A percentile compares a stretch with the other conserved stretches of the same genome.
These are phyloP conservation scores for Leptopilina clavipes DNA, from an alignment of 1,140 invertebrate genomes.

Conservation along the genomic window DNA sequence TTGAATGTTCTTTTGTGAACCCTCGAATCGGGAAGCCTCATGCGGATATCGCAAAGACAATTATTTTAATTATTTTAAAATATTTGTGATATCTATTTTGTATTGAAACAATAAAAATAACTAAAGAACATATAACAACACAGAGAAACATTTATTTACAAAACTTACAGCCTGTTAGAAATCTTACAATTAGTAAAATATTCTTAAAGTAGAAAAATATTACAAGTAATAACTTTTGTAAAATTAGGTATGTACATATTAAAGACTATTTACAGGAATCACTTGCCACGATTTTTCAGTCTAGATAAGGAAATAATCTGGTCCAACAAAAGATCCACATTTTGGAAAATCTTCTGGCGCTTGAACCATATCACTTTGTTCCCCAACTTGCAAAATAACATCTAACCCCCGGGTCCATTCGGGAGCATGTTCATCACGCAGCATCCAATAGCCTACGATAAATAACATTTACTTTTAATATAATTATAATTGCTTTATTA, in stretches of 20 bases:
- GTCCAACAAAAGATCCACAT: constrained; percentile 75
- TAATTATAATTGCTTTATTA: too few relatives aligned
- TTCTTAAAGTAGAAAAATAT: background rate
- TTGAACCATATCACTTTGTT: constrained; percentile 64
- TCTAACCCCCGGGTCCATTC: constrained; percentile 76
- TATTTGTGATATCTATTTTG: too few relatives aligned
- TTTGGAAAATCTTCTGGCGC: constrained; percentile 73
- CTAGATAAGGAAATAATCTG: constrained; percentile 76
- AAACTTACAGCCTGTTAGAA: background rate
- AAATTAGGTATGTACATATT: constrained; percentile 21
- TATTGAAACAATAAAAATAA: background rate
- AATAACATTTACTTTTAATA: background rate
- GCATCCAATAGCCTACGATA: constrained; percentile 82
- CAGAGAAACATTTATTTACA: constrained; percentile 2
- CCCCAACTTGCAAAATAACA: constrained; percentile 75
- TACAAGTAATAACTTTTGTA: background rate
- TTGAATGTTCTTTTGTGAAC: too few relatives aligned
- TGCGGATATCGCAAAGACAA: too few relatives aligned
- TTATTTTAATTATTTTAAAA: too few relatives aligned
- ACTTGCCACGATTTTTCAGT: constrained; percentile 43
- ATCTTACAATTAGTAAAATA: background rate
- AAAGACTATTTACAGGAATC: constrained; percentile 63
- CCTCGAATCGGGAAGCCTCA: too few relatives aligned
- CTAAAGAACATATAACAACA: background rate
- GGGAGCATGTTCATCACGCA: constrained; percentile 79